Conservation (phyloP, 2,113 vertebrate genomes). For the Naja naja region DNA sequence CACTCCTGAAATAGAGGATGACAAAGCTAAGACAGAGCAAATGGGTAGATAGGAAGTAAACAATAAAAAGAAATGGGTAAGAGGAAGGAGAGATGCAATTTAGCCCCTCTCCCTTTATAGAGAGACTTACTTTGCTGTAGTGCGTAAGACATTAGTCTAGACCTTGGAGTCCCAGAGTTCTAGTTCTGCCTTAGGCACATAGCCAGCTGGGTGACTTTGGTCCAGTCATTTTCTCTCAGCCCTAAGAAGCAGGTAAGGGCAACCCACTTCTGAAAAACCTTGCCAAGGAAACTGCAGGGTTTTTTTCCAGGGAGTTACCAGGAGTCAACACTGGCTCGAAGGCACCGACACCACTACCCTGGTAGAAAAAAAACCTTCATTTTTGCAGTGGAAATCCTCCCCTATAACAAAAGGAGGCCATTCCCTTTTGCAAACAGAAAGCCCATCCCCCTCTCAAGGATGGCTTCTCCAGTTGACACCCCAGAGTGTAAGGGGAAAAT, state of each 20-base stretch:
- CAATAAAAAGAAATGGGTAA: not conserved
- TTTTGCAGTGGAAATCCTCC: not conserved
- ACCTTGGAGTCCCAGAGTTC: not conserved
- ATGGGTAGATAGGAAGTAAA: not conserved
- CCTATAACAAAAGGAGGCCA: not conserved
- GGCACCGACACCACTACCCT: not conserved
- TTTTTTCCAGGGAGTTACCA: not conserved
- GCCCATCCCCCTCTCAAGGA: not conserved
- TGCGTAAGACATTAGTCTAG: not conserved
- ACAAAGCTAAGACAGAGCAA: not conserved
- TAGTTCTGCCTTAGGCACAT: not conserved
- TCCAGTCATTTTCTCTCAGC: not conserved
- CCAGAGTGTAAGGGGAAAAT: not conserved
- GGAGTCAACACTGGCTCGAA: not conserved
- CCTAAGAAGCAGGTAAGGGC: not conserved
- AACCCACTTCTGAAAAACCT: not conserved
- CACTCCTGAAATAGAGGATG: not conserved
- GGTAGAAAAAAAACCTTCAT: not conserved
- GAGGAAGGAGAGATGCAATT: not conserved
- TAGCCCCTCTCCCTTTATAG: not conserved
- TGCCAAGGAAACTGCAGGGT: not conserved
- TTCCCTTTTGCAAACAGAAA: not conserved
- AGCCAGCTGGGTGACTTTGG: not conserved
- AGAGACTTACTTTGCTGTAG: not conserved
- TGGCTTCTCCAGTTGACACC: not conserved